Percentiles rank a stretch among this genome's conserved stretches.
Conservation (phyloP, 2,888 invertebrate genomes). For the Hemicrepidius hirtus region DNA sequence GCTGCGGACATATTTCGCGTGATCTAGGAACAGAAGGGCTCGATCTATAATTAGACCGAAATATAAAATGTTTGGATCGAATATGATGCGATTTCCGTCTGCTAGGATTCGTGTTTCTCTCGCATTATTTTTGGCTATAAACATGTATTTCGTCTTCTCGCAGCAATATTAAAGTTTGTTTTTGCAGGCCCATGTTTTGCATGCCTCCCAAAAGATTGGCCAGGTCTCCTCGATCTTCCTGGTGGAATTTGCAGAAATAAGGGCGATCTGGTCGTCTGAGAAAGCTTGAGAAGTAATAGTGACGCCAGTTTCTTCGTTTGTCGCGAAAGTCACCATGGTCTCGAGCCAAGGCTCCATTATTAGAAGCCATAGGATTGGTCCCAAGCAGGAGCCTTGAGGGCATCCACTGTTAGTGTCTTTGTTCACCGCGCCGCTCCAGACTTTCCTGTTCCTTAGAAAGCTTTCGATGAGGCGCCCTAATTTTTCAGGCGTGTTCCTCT, state of each 20-base stretch:
- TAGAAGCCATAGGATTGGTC: neutral
- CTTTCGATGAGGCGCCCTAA: neutral
- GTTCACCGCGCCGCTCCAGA: neutral
- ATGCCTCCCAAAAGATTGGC: neutral
- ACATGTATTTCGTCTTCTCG: neutral
- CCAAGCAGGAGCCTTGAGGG: neutral
- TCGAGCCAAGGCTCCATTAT: neutral
- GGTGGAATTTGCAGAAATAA: neutral
- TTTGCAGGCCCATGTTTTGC: neutral
- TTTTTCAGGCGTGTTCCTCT: neutral
- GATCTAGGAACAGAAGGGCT: neutral
- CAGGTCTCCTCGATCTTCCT: neutral
- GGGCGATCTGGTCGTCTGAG: neutral
- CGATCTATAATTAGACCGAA: neutral
- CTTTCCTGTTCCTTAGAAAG: neutral
- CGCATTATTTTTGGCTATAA: no score
- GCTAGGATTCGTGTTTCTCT: neutral
- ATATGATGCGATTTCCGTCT: neutral
- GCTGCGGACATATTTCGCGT: neutral
- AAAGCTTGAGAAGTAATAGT: neutral
- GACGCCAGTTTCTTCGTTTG: neutral
- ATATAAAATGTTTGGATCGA: neutral
- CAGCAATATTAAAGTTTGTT: neutral
- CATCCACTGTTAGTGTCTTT: neutral
- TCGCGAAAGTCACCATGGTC: neutral